Base-by-base conservation (phyloP, 2,113 vertebrate genomes). In the Chunga burmeisteri region DNA sequence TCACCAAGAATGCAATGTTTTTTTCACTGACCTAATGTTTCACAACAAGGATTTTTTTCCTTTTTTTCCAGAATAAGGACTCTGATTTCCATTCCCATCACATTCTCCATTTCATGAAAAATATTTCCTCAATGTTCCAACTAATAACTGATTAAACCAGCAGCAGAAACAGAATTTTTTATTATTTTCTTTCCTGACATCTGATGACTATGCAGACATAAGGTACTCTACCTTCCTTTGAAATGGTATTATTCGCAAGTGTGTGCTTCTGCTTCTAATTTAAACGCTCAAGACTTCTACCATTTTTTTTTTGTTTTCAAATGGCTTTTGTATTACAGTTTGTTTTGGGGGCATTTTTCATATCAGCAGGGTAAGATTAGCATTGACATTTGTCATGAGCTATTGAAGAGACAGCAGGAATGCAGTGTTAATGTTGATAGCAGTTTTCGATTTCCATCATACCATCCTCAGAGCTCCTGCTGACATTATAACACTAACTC, bases 401-500 rank as follows among this genome's bases (percentile, higher is more conserved):
- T 90, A 47, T 77, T 95, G 93, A 94, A 90, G 56, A 94, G 74
- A 80, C 85, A 96, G 62, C 61, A 95, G 75, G 77, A 96, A 90
- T 58, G 25, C 40, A 81, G 34, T 49, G 61, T 65, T 88, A 93
- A 94, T 72, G 38, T 79, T 94, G 63, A 92, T 77, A 96, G 66
- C 82, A 90, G 68, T 74, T 93, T 95, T 94, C 3, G 1, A 93
- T 95, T 97, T 96, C 82, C 78, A 61, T 95, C 61, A 62, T n/a
- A 63, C 25, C 70, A 97, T 52, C 77, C 89, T 93, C 91, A 81
- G 90, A 94, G 58, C 62, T 94, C 93, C 77, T 93, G 93, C 91
- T 83, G 97, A 95, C 90, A 94, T 91, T 96, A 81, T 91, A 94
- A 89, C 78, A 92, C 93, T 87, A 93, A 95, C 90, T 91, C 87